Percentiles rank a stretch among this genome's conserved stretches.
Evolutionary conservation across 2,113 vertebrate species (phyloP).

Genomic region (Zootoca vivipara): DNA sequence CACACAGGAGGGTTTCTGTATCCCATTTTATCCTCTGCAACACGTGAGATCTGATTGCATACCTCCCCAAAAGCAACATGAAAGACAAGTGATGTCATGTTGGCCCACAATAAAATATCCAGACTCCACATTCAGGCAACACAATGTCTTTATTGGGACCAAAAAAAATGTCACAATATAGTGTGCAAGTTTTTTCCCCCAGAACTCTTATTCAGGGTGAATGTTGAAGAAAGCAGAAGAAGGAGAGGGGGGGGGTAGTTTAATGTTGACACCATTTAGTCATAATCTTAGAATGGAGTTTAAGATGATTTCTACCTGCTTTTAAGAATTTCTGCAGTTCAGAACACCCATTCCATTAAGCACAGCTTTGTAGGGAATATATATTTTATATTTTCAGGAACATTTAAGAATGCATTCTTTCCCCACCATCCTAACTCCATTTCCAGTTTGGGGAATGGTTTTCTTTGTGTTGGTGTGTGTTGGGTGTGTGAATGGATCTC

Average conservation of each 20-base stretch:
- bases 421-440: background rate
- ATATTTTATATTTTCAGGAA: background rate
- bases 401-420: background rate
- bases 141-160: no score
- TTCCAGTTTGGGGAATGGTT: background rate
- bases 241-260: no score
- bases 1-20: background rate
- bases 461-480: slow-evolving; percentile 10
- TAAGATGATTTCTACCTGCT: background rate
- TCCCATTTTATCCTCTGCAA: background rate
- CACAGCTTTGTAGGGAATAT: background rate
- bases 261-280: no score
- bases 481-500: background rate
- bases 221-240: no score
- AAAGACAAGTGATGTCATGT: no score
- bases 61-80: background rate
- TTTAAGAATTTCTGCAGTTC: background rate
- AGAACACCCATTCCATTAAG: background rate
- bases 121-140: no score
- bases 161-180: no score
- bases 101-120: no score
- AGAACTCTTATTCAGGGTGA: no score
- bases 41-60: background rate
- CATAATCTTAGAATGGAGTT: no score
- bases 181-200: no score